These are phyloP conservation scores for Omphaloscelis lunosa DNA, from an alignment of 2,888 invertebrate genomes.

Conservation along the genomic window DNA sequence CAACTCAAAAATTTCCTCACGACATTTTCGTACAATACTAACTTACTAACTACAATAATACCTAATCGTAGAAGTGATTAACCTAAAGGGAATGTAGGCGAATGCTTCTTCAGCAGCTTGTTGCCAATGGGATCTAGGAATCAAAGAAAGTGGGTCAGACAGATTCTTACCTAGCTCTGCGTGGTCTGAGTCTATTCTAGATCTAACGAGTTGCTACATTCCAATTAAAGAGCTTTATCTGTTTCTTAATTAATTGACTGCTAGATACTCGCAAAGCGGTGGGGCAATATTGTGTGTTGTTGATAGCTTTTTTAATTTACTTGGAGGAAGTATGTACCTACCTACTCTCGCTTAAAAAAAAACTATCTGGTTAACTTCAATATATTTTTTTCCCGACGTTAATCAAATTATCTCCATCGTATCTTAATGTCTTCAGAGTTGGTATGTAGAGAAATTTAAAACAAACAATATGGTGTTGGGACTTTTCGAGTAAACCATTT, in stretches of 20 bases:
- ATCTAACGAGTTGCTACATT: slow-evolving; percentile 37
- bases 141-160: slow-evolving; percentile 55
- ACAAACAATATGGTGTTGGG: neutral
- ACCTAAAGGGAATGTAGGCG: slow-evolving; percentile 6
- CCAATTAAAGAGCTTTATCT: slow-evolving; percentile 48
- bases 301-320: slow-evolving; percentile 32
- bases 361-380: slow-evolving; percentile 35
- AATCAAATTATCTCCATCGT: slow-evolving; percentile 38
- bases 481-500: neutral
- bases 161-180: slow-evolving; percentile 17
- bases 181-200: slow-evolving; percentile 23
- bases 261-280: slow-evolving; percentile 1
- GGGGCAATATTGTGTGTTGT: neutral
- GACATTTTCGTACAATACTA: neutral
- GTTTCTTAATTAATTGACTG: slow-evolving; percentile 44
- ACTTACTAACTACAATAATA: too few relatives aligned
- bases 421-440: slow-evolving; percentile 16
- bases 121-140: slow-evolving; percentile 29
- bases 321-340: slow-evolving; percentile 8
- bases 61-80: slow-evolving; percentile 1
- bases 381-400: slow-evolving; percentile 17
- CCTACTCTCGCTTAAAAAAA: slow-evolving; percentile 8
- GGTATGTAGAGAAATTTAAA: neutral
- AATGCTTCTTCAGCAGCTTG: slow-evolving; percentile 3
- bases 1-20: neutral